Conservation (phyloP, 2,888 invertebrate species). For the Tridacna crocea region DNA sequence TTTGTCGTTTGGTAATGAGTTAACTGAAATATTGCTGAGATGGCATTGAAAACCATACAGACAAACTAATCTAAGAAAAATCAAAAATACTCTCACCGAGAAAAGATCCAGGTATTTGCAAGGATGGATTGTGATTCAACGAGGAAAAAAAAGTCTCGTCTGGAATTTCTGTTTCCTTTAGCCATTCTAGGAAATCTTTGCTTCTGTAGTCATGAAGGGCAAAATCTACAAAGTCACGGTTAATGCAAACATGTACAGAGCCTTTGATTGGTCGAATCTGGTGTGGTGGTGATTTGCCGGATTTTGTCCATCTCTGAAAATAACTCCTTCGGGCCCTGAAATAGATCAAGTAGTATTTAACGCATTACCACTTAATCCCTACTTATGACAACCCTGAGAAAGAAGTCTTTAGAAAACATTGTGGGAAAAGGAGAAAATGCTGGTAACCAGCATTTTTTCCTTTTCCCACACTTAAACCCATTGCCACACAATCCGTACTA, state of each 20-base stretch:
- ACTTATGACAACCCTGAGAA: too few species aligned
- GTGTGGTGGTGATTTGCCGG: constrained; percentile 30
- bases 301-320: constrained; percentile 27
- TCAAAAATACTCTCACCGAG: constrained; percentile 7
- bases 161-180: constrained; percentile 23
- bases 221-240: constrained; percentile 39
- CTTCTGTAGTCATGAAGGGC: constrained; percentile 25
- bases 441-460: too few species aligned
- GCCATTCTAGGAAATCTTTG: constrained; percentile 27
- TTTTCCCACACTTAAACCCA: too few species aligned
- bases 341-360: not conserved
- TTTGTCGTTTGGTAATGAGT: too few species aligned
- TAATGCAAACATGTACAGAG: constrained; percentile 30
- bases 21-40: too few species aligned
- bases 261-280: constrained; percentile 34
- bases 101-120: constrained; percentile 30
- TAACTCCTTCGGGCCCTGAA: constrained; percentile 30
- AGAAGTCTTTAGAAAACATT: too few species aligned
- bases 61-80: too few species aligned
- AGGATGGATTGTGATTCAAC: constrained; percentile 32
- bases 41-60: too few species aligned
- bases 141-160: constrained; percentile 40
- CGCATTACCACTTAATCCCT: not conserved
- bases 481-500: too few species aligned
- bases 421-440: too few species aligned